Evolutionary conservation across 2,797 vertebrate species (phyloP), one percentile per base, ranked within the genome.

Genomic region (Enteromius treurensis): DNA sequence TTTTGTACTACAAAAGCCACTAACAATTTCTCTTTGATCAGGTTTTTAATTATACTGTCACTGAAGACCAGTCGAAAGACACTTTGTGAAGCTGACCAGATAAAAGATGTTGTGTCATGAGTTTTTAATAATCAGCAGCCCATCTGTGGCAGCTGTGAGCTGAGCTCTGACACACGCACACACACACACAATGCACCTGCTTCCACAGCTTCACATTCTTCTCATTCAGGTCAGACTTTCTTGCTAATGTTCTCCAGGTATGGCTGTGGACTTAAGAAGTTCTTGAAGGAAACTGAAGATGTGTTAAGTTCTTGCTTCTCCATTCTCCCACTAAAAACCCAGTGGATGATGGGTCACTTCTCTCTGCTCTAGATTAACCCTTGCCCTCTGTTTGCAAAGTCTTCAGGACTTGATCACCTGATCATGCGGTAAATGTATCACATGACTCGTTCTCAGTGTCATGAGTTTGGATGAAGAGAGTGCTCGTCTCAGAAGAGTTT

Each of bases 151-250:
- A 86, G 80, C 65, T 49, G 40, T 79, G 62, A 53, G n/a, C n/a
- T 23, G 81, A 60, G 71, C 73, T 10, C 19, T n/a, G 64, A 89
- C 80, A 86, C 10, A 86, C 80, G 80, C 82, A 83, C 37, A 42
- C 77, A 78, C 77, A 78, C 53, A 69, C 74, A 68, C 5, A 87
- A 19, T 80, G 26, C 89, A 91, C 90, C 92, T 93, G 90, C 81
- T 82, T 89, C 81, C 85, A 71, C 82, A 82, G 53, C 80, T 84
- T 60, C 67, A 81, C 69, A 84, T 79, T 79, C 77, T 77, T 71
- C 51, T 87, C 73, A 42, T 85, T 88, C 75, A 58, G 29, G 55
- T 67, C 29, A 51, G 67, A 76, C 77, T 79, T 81, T 90, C 90
- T 90, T 32, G 23, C 74, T 88, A 91, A 92, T 88, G 86, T 87